Base-by-base conservation (phyloP, 2,113 vertebrate species). In the Indicator indicator region DNA sequence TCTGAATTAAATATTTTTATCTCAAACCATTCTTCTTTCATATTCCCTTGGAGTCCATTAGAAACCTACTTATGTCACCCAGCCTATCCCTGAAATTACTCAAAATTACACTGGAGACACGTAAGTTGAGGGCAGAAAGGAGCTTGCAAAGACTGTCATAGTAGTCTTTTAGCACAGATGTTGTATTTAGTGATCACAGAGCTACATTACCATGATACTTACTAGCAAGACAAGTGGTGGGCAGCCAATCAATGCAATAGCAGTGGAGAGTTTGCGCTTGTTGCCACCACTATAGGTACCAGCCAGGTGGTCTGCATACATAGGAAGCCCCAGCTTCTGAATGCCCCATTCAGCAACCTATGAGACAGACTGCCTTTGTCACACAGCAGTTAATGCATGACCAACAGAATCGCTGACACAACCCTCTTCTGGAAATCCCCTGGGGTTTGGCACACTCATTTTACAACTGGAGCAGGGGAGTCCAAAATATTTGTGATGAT, bases 201-300 rank as follows among this genome's bases (percentile, higher is more conserved):
- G 62, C 42, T 74, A 42, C 46, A 21, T 67, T 77, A 73, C 46
- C 50, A 9, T 12, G 42, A 56, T 30, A 84, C 98, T 98, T 96
- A 99, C 99, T 91, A 99, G 98, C 83, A 99, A 96, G 90, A 99
- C 38, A 27, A 99, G 97, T 0, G 98, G 98, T 9, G 99, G 99
- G 94, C 98, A 98, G 89, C 99, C 99, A 14, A 99, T 99, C 90
- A 99, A 98, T 4, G 99, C 98, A 8, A 99, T 99, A 90, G 99
- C 99, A 3, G 99, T 99, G 94, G 99, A 99, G 54, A 99, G 98
- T 76, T 99, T 99, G 95, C 99, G 98, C 83, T 97, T 98, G 97
- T 99, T 99, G 27, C 99, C 99, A 5, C 99, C 99, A 4, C 99
- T 99, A 97, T 99, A 99, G 21, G 98, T 99, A 63, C 98, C 98